Evolutionary conservation across 2,888 invertebrate species (phyloP).

Genomic region (Drosophila atripex): DNA sequence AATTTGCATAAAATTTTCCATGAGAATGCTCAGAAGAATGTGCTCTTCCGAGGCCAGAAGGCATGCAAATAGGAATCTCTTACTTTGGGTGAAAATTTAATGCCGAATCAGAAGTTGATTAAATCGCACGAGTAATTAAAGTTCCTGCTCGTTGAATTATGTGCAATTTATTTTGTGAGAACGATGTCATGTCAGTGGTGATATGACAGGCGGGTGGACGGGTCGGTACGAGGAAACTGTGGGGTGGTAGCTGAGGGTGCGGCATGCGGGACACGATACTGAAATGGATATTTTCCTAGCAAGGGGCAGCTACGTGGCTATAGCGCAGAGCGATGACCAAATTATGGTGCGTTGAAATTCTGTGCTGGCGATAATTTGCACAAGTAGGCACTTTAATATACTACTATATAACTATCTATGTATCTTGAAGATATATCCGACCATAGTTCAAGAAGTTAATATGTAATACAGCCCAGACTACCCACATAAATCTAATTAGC

Average conservation of each 20-base stretch:
- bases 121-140: slow-evolving; percentile 34
- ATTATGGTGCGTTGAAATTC: slow-evolving; percentile 26
- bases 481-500: slow-evolving; percentile 56
- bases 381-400: neutral
- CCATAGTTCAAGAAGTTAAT: neutral
- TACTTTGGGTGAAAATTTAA: slow-evolving; percentile 7
- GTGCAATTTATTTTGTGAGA: slow-evolving; percentile 54
- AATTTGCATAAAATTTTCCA: slow-evolving; percentile 35
- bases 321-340: slow-evolving; percentile 26
- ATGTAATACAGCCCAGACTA: slow-evolving; percentile 9
- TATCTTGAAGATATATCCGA: too few species aligned
- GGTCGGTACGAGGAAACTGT: too few species aligned
- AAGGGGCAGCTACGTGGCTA: slow-evolving; percentile 17
- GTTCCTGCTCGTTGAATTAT: slow-evolving; percentile 48
- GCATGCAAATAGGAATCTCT: slow-evolving; percentile 7
- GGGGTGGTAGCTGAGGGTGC: neutral
- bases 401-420: neutral
- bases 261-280: slow-evolving; percentile 7
- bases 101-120: slow-evolving; percentile 8
- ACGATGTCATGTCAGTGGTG: slow-evolving; percentile 46
- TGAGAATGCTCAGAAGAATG: slow-evolving; percentile 7
- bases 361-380: slow-evolving; percentile 6
- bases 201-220: slow-evolving; percentile 22
- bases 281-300: slow-evolving; percentile 30
- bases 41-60: neutral